These are phyloP conservation scores for Mustela nigripes DNA, from an alignment of 2,113 vertebrate species.

Conservation along the genomic window DNA sequence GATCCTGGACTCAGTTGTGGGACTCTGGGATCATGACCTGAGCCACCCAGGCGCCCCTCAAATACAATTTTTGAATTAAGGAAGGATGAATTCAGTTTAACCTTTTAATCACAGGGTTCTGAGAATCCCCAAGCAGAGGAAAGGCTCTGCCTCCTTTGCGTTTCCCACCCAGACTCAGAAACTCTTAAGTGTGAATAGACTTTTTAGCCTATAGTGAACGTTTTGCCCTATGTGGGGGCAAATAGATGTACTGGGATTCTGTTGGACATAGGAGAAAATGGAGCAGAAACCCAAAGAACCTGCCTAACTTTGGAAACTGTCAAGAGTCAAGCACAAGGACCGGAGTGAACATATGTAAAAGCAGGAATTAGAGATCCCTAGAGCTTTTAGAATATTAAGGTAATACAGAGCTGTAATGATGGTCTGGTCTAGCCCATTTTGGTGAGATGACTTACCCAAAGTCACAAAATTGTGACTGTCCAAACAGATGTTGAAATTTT, in stretches of 20 bases:
- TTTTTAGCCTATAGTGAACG: background rate
- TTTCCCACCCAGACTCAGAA: background rate
- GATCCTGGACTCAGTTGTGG: background rate
- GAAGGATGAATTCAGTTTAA: slow-evolving; percentile 20
- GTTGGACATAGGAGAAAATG: background rate
- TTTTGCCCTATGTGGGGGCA: slow-evolving; percentile 15
- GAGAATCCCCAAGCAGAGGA: background rate
- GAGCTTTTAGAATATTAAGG: background rate
- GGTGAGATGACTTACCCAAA: background rate
- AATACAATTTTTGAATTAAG: slow-evolving; percentile 14
- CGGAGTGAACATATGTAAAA: background rate
- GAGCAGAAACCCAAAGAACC: background rate
- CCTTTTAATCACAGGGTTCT: background rate
- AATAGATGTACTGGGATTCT: background rate
- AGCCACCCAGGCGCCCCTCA: background rate
- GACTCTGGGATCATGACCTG: background rate
- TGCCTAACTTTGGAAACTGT: background rate
- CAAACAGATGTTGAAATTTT: background rate
- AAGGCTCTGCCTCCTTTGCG: background rate
- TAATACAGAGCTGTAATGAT: background rate
- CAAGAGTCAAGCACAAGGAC: background rate
- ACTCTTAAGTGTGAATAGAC: background rate
- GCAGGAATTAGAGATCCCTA: background rate
- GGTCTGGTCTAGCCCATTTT: background rate
- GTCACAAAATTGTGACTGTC: background rate